Base-by-base conservation (phyloP, 2,888 invertebrate species). In the Cacoxenus indagator region DNA sequence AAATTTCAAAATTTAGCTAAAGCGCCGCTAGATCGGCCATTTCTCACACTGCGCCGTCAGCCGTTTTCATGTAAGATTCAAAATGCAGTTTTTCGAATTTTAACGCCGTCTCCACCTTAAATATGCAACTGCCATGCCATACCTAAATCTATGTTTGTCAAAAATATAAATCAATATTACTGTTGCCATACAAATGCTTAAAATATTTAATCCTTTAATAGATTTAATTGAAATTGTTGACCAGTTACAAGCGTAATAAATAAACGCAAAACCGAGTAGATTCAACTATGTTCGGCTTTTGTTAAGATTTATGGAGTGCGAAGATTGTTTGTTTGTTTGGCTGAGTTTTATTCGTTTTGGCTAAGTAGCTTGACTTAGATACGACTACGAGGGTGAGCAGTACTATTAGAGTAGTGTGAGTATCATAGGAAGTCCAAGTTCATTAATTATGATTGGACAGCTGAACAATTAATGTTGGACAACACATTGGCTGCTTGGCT, bases 361-460 rank as follows among this genome's bases (percentile, higher is more conserved):
- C n/a, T 5, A 43, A 29, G 61, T 17, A 43, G 4, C 24, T 48
- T 19, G 48, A 19, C 22, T 19, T 48, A 48, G 19, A 48, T 48
- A 17, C 45, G 11, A 43, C 11, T n/a, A n/a, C 31, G 19, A 48
- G 48, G 19, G 19, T 19, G 19, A 48, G 19, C 45, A 43, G 5
- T n/a, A 43, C n/a, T n/a, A n/a, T n/a, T n/a, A n/a, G n/a, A n/a
- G n/a, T n/a, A n/a, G n/a, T 8, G 61, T 43, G 22, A 24, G 43
- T 61, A 43, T 43, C 19, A 17, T 14, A 19, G 65, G 65, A 65
- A 65, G 65, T 65, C 51, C n/a, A 81, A 75, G 82, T 85, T 84
- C 83, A 84, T 84, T 84, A 84, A 84, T 84, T 84, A 84, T 84
- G 79, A 84, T 83, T 85, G 84, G 80, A 84, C 82, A 84, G 80